phyloP scores from a whole-genome alignment of 2,888 invertebrate genomes.

The Macaria notata region DNA sequence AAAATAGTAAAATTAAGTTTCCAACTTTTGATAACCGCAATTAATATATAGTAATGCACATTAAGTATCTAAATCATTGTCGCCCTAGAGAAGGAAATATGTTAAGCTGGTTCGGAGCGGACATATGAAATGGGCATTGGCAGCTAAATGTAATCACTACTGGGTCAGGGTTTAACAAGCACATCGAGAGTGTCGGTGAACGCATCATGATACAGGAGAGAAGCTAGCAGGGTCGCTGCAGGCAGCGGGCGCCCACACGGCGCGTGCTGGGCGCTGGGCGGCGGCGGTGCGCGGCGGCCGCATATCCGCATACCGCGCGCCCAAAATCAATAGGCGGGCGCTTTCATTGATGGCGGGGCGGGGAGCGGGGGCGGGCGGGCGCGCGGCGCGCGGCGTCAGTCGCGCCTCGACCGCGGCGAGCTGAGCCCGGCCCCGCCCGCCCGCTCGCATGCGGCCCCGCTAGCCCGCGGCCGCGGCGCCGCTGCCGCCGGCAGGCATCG shows the following conservation, averaged over 20 bases:
- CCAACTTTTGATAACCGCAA: too few relatives aligned
- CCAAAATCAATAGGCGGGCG: too few relatives aligned
- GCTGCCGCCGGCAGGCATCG: slow-evolving; percentile 24
- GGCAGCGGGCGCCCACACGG: slow-evolving; percentile 17
- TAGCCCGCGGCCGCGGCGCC: slow-evolving; percentile 26
- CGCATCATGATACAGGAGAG: not conserved
- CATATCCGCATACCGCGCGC: not conserved
- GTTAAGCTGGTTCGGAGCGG: too few relatives aligned
- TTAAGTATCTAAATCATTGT: too few relatives aligned
- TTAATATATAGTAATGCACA: too few relatives aligned
- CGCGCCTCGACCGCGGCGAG: slow-evolving; percentile 63
- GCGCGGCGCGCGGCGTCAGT: slow-evolving; percentile 46
- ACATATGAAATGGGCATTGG: too few relatives aligned
- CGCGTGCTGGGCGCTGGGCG: slow-evolving; percentile 11
- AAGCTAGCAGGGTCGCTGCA: slow-evolving; percentile 6
- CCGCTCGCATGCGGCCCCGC: slow-evolving; percentile 46
- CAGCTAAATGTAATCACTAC: too few relatives aligned
- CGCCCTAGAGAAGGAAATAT: too few relatives aligned
- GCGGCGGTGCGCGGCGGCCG: slow-evolving; percentile 41
- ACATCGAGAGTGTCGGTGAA: too few relatives aligned
- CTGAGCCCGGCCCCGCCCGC: slow-evolving; percentile 55
- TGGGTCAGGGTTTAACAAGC: too few relatives aligned
- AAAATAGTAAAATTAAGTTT: too few relatives aligned
- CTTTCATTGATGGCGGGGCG: slow-evolving; percentile 20
- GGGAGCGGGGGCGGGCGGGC: slow-evolving; percentile 35